Evolutionary conservation across 2,888 invertebrate species (phyloP).

Genomic region (Melanostoma scalare): DNA sequence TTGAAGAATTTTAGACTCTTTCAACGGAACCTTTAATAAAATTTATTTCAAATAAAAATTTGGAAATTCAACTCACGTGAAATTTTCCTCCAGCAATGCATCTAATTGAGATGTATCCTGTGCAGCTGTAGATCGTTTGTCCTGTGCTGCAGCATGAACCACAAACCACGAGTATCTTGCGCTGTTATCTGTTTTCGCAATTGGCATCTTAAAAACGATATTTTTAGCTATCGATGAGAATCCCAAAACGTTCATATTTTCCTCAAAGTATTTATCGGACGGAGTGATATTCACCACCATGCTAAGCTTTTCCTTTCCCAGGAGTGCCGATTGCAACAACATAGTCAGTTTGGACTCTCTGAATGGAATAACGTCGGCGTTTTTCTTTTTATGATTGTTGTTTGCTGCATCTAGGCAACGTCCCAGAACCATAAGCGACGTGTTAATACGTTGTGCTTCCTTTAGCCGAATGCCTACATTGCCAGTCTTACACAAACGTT

Average conservation of each 20-base stretch:
- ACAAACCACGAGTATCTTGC: constrained; percentile 75
- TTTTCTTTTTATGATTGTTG: constrained; percentile 75
- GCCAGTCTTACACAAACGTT: constrained; percentile 89
- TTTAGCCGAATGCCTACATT: constrained; percentile 88
- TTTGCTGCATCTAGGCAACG: constrained; percentile 88
- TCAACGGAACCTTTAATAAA: background rate
- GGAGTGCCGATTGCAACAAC: constrained; percentile 90
- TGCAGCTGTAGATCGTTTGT: constrained; percentile 48
- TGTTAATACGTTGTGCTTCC: constrained; percentile 95
- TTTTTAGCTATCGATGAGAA: constrained; percentile 90
- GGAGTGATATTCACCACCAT: constrained; percentile 95
- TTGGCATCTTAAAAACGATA: constrained; percentile 81
- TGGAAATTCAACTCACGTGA: constrained; percentile 70
- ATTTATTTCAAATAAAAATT: background rate
- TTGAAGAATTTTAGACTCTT: too few relatives aligned
- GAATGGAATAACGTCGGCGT: constrained; percentile 78
- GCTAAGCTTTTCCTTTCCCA: constrained; percentile 83
- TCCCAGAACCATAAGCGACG: constrained; percentile 93
- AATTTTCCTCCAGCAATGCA: constrained; percentile 75
- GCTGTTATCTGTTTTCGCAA: constrained; percentile 54
- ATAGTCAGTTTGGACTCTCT: constrained; percentile 95
- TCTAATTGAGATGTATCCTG: constrained; percentile 73
- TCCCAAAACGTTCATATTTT: constrained; percentile 91
- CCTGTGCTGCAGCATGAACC: constrained; percentile 28
- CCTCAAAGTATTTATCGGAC: constrained; percentile 88